phyloP scores from a whole-genome alignment of 1,140 invertebrate species.

The Carcinoscorpius rotundicauda region DNA sequence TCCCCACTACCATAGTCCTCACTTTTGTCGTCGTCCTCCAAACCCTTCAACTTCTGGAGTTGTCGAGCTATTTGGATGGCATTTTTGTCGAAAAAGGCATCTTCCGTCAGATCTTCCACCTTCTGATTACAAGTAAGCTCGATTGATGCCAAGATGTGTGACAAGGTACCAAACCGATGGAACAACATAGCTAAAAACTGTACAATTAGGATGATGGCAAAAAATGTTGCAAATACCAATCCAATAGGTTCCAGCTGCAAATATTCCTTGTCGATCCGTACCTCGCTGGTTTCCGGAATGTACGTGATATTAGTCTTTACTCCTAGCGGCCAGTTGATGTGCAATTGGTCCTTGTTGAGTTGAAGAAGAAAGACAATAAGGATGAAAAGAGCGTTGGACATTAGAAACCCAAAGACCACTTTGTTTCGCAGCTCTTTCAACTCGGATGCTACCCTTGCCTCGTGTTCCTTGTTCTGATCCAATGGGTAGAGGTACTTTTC shows the following conservation, averaged over 20 bases:
- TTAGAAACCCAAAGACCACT: conserved; percentile 91
- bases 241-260: conserved; percentile 90
- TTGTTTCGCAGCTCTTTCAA: conserved; percentile 85
- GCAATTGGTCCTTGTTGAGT: conserved; percentile 74
- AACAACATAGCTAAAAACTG: conserved; percentile 98
- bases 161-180: conserved; percentile 94
- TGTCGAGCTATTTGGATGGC: conserved; percentile 86
- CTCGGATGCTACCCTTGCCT: conserved; percentile 38
- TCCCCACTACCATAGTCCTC: conserved; percentile 76
- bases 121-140: conserved; percentile 63
- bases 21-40: conserved; percentile 57
- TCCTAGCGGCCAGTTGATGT: conserved; percentile 86
- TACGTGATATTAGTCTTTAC: conserved; percentile 87
- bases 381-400: conserved; percentile 96
- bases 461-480: conserved; percentile 25
- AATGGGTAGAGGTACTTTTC: conserved; percentile 28
- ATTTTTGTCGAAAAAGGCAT: conserved; percentile 77
- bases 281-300: conserved; percentile 72
- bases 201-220: conserved; percentile 87
- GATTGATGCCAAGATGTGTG: conserved; percentile 92
- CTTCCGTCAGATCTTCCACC: conserved; percentile 90
- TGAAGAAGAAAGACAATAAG: conserved; percentile 94
- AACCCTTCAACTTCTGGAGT: conserved; percentile 46
- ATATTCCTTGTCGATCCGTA: conserved; percentile 64
- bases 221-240: conserved; percentile 95